These are phyloP conservation scores for Dromaius novaehollandiae DNA, from an alignment of 2,113 vertebrate genomes.

Conservation along the genomic window DNA sequence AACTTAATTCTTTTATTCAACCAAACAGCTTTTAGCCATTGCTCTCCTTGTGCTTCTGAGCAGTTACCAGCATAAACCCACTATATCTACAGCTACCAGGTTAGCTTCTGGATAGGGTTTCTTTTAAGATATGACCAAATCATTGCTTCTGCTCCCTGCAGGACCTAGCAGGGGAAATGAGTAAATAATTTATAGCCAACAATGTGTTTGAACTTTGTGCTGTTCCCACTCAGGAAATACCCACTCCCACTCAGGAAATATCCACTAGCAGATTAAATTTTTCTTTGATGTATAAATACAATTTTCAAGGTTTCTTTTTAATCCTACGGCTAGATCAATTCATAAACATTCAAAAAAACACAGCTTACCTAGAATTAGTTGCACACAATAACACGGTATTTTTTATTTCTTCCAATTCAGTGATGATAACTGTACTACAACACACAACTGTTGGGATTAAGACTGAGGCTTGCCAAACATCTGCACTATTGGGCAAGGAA, in stretches of 20 bases:
- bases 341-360: neutral
- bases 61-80: neutral
- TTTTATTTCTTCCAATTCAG: neutral
- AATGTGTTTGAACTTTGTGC: neutral
- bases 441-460: neutral
- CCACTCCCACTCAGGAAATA: neutral
- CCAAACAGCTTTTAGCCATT: neutral
- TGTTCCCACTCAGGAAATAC: neutral
- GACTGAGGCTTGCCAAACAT: neutral
- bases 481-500: neutral
- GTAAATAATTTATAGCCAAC: neutral
- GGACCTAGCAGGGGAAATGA: neutral
- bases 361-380: neutral
- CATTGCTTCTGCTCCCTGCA: neutral
- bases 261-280: neutral
- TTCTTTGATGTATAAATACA: neutral
- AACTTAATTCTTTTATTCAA: neutral
- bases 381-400: neutral
- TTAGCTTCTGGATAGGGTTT: neutral
- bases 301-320: neutral
- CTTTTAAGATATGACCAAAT: neutral
- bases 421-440: neutral
- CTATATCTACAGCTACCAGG: neutral
- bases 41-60: neutral
- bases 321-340: neutral